These are phyloP conservation scores for Ophioninae sp. DNA, from an alignment of 2,888 invertebrate species.

Conservation along the genomic window DNA sequence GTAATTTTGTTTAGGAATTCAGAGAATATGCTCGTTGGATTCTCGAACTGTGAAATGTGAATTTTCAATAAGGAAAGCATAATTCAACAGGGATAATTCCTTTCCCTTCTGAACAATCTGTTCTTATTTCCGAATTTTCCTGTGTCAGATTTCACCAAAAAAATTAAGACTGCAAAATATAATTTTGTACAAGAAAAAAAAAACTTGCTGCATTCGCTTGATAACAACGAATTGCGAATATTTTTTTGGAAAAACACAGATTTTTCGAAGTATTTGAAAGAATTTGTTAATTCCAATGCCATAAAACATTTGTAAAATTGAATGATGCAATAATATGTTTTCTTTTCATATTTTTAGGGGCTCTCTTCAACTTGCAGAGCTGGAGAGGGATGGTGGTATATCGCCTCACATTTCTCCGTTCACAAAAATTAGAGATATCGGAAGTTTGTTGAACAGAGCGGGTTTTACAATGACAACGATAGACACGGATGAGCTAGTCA, in stretches of 20 bases:
- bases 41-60: too few relatives aligned
- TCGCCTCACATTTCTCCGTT: conserved; percentile 96
- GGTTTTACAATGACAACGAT: conserved; percentile 96
- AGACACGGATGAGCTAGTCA: conserved; percentile 94
- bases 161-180: too few relatives aligned
- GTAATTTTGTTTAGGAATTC: background rate
- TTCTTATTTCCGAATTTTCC: too few relatives aligned
- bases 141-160: too few relatives aligned
- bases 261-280: background rate
- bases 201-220: too few relatives aligned
- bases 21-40: background rate
- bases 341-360: conserved; percentile 82
- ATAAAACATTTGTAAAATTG: background rate
- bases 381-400: conserved; percentile 94
- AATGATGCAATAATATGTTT: background rate
- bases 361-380: conserved; percentile 95
- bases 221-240: background rate
- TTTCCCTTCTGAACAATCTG: too few relatives aligned
- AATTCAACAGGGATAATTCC: too few relatives aligned
- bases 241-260: background rate
- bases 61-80: too few relatives aligned
- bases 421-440: conserved; percentile 92
- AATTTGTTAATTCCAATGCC: background rate
- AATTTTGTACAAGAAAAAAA: too few relatives aligned
- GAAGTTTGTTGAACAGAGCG: conserved; percentile 90